phyloP scores from a whole-genome alignment of 2,888 invertebrate genomes.

The Drosophila mettleri region DNA sequence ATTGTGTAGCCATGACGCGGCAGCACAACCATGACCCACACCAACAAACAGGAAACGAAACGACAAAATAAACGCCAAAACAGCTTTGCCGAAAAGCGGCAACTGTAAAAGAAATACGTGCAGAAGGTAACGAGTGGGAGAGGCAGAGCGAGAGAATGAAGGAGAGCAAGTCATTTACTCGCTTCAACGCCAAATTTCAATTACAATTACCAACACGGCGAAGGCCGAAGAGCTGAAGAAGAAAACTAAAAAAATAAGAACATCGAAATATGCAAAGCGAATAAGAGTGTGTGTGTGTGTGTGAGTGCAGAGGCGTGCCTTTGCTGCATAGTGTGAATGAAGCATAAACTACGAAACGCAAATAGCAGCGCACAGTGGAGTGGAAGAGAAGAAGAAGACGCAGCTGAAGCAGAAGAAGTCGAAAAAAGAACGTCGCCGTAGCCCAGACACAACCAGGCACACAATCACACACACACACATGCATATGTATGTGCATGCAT shows the following conservation, averaged over 20 bases:
- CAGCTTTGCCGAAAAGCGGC: slow-evolving; percentile 63
- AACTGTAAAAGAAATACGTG: slow-evolving; percentile 69
- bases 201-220: slow-evolving; percentile 75
- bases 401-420: slow-evolving; percentile 17
- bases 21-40: slow-evolving; percentile 83
- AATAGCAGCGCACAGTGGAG: slow-evolving; percentile 17
- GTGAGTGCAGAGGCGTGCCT: slow-evolving; percentile 48
- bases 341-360: slow-evolving; percentile 42
- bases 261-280: slow-evolving; percentile 12
- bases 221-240: slow-evolving; percentile 14
- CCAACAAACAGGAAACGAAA: slow-evolving; percentile 76
- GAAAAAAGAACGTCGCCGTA: slow-evolving; percentile 20
- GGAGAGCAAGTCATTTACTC: slow-evolving; percentile 61
- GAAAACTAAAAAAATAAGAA: too few relatives aligned
- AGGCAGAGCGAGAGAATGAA: slow-evolving; percentile 7
- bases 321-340: slow-evolving; percentile 56
- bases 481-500: slow-evolving; percentile 1
- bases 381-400: slow-evolving; percentile 1
- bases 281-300: not conserved
- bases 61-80: slow-evolving; percentile 57
- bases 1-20: slow-evolving; percentile 52
- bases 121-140: slow-evolving; percentile 11
- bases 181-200: slow-evolving; percentile 83
- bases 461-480: slow-evolving; percentile 2
- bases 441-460: slow-evolving; percentile 21